A percentile compares a stretch with the other conserved stretches of the same genome.
Conservation (phyloP, 1,140 invertebrate genomes). For the Drosophila repleta region DNA sequence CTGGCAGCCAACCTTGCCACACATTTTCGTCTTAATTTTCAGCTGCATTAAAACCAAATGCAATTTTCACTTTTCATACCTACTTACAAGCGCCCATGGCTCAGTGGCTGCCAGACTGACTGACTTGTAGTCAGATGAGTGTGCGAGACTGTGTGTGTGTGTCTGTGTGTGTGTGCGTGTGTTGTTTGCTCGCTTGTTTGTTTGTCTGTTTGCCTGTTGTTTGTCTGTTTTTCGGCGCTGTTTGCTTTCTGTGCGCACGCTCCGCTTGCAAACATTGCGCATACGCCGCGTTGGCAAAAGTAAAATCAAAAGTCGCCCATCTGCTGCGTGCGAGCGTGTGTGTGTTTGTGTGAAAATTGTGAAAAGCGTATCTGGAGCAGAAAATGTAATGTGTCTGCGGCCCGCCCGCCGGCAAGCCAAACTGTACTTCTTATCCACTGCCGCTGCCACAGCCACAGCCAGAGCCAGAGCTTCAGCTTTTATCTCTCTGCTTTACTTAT, state of each 20-base stretch:
- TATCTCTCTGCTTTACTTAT: slow-evolving; percentile 18
- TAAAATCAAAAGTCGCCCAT: slow-evolving; percentile 64
- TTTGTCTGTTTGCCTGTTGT: slow-evolving; percentile 36
- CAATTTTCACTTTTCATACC: slow-evolving; percentile 76
- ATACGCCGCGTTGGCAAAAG: slow-evolving; percentile 70
- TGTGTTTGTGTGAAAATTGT: slow-evolving; percentile 67
- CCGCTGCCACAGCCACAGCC: neutral
- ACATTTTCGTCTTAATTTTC: slow-evolving; percentile 60
- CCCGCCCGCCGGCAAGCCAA: slow-evolving; percentile 20
- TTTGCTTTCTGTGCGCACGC: slow-evolving; percentile 47
- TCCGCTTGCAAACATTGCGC: slow-evolving; percentile 71
- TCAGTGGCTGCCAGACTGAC: slow-evolving; percentile 42
- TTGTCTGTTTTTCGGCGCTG: slow-evolving; percentile 39
- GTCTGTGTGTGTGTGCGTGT: slow-evolving; percentile 27
- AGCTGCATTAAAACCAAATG: slow-evolving; percentile 72
- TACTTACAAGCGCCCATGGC: slow-evolving; percentile 53
- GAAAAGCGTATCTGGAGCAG: slow-evolving; percentile 80
- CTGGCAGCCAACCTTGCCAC: slow-evolving; percentile 30
- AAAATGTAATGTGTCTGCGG: slow-evolving; percentile 73
- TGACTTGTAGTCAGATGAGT: slow-evolving; percentile 31
- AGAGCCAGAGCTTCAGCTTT: too few relatives aligned
- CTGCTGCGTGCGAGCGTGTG: slow-evolving; percentile 27
- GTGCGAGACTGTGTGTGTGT: slow-evolving; percentile 22
- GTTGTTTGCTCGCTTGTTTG: slow-evolving; percentile 28
- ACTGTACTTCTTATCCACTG: neutral